A percentile compares a stretch with the other conserved stretches of the same genome.
These are phyloP conservation scores for Punctoribates punctum DNA, from an alignment of 2,888 invertebrate genomes.

Conservation along the genomic window DNA sequence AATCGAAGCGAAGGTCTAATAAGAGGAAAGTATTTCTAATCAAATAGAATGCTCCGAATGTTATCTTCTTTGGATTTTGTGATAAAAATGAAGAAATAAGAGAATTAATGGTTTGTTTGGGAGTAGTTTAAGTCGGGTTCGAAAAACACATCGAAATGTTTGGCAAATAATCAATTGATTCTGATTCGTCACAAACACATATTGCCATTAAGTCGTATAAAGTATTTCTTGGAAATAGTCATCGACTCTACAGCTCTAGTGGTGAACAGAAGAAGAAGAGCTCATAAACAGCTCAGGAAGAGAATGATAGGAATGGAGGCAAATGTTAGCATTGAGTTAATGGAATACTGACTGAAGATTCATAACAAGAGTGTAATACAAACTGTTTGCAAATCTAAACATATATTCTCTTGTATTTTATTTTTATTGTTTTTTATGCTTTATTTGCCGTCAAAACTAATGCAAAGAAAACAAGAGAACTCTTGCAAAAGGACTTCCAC, in stretches of 20 bases:
- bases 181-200: background rate
- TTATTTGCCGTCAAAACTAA: background rate
- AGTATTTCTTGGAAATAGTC: constrained; percentile 12
- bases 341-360: background rate
- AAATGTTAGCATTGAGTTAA: background rate
- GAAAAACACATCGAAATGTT: background rate
- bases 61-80: too few relatives aligned
- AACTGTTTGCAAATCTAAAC: background rate
- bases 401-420: background rate
- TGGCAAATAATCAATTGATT: background rate
- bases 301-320: background rate
- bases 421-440: background rate
- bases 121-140: background rate
- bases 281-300: constrained; percentile 1
- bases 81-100: too few relatives aligned
- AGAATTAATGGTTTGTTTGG: background rate
- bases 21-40: too few relatives aligned
- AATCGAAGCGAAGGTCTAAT: too few relatives aligned
- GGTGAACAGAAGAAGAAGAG: background rate
- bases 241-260: background rate
- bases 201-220: constrained; percentile 20
- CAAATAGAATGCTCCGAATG: too few relatives aligned
- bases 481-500: background rate
- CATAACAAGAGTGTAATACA: background rate
- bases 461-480: constrained; percentile 14